Percentiles rank a stretch among this genome's conserved stretches.
These are phyloP conservation scores for Heliconius sara DNA, from an alignment of 2,888 invertebrate genomes.

Conservation along the genomic window DNA sequence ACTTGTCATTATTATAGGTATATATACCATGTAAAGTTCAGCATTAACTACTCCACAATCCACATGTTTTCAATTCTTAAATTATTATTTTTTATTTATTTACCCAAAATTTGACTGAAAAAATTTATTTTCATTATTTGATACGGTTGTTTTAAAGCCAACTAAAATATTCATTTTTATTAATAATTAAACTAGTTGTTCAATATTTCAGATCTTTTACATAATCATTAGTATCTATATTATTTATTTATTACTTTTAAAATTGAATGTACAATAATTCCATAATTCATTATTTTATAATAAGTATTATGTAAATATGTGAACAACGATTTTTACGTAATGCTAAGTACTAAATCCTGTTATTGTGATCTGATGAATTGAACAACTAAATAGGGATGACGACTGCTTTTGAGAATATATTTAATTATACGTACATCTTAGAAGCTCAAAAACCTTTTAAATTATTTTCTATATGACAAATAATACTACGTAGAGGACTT, in stretches of 20 bases:
- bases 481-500: too few relatives aligned
- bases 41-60: conserved; percentile 42
- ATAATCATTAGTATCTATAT: neutral
- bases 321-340: conserved; percentile 3
- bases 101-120: conserved; percentile 48
- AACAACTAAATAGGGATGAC: conserved; percentile 12
- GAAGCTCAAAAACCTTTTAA: neutral
- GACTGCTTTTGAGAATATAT: neutral
- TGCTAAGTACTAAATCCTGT: neutral
- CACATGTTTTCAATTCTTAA: conserved; percentile 36
- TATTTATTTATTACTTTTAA: neutral
- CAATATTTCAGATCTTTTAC: neutral
- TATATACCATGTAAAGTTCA: conserved; percentile 45
- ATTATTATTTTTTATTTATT: conserved; percentile 42
- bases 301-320: neutral
- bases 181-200: conserved; percentile 1
- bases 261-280: neutral
- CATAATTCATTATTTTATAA: neutral
- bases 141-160: conserved; percentile 38
- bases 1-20: conserved; percentile 54
- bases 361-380: conserved; percentile 3
- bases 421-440: neutral
- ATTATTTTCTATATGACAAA: neutral
- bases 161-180: neutral
- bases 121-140: conserved; percentile 37